Evolutionary conservation across 1,140 invertebrate genomes (phyloP), one percentile per base, ranked within the genome.

Genomic region (Cyrtorhinus lividipennis): DNA sequence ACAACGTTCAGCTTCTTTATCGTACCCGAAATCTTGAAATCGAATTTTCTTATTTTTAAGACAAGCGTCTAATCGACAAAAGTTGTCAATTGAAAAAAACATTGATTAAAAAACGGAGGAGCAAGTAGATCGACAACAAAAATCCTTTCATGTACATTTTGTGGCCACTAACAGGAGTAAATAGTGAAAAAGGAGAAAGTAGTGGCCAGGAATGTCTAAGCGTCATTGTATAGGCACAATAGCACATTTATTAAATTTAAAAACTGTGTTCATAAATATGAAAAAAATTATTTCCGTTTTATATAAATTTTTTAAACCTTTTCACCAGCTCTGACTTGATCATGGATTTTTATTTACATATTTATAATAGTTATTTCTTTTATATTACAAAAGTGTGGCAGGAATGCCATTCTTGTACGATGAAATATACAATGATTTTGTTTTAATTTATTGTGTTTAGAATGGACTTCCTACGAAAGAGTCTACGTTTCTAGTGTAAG

Each of bases 141-240:
- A 38, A 38, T 8, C 30, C 5, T 38, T 38, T n/a, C n/a, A 15
- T 5, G 5, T 15, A 38, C 30, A 5, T 38, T 38, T 38, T 38
- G 5, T 38, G 5, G 30, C 5, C 5, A 38, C 5, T 8, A 15
- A 38, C 5, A 38, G 15, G 15, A 38, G 30, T 38, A 15, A 38
- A 38, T 8, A 38, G 5, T 38, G 48, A 53, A 20, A 22, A 3
- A 10, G 48, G 48, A 53, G 20, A 53, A 53, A 53, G 5, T 20
- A 53, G 30, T 38, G 30, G 30, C 30, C 48, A 22, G 20, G 20
- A 53, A 53, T 20, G 48, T 53, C 48, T 53, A 53, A 53, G 48
- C 48, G 48, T 53, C 48, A 22, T 44, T 53, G 48, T 15, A 53
- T 53, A 53, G 48, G 48, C 48, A 53, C 48, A 53, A 53, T 53